These are phyloP conservation scores for Suricata suricatta DNA, from an alignment of 2,113 vertebrate genomes.

Conservation along the genomic window DNA sequence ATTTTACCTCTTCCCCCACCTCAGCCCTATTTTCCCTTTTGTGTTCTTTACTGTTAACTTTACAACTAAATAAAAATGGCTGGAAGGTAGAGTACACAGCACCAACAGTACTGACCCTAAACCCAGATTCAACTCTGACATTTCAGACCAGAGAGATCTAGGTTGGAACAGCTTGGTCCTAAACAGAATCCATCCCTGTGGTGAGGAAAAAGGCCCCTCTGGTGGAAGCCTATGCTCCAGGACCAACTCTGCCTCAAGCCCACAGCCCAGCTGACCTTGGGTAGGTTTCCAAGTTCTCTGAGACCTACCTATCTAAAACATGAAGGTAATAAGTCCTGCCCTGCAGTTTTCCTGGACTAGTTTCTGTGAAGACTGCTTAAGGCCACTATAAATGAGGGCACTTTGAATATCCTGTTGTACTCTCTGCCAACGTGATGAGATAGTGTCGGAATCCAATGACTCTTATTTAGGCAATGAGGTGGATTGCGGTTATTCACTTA, in stretches of 20 bases:
- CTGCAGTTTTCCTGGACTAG: neutral
- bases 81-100: neutral
- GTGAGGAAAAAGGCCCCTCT: neutral
- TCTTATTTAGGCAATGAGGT: neutral
- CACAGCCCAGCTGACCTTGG: neutral
- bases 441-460: neutral
- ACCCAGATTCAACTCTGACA: neutral
- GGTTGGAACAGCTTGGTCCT: neutral
- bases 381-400: accelerated
- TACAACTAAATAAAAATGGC: neutral
- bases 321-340: neutral
- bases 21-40: neutral
- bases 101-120: neutral
- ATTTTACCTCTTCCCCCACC: neutral
- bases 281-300: neutral
- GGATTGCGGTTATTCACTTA: neutral
- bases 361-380: neutral
- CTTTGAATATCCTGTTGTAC: neutral
- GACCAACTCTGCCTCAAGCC: neutral
- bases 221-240: neutral
- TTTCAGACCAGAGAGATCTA: neutral
- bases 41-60: neutral
- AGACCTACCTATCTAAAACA: neutral
- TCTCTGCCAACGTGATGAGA: neutral
- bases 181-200: neutral